Evolutionary conservation across 2,113 vertebrate genomes (phyloP).

Genomic region (Rhineura floridana): DNA sequence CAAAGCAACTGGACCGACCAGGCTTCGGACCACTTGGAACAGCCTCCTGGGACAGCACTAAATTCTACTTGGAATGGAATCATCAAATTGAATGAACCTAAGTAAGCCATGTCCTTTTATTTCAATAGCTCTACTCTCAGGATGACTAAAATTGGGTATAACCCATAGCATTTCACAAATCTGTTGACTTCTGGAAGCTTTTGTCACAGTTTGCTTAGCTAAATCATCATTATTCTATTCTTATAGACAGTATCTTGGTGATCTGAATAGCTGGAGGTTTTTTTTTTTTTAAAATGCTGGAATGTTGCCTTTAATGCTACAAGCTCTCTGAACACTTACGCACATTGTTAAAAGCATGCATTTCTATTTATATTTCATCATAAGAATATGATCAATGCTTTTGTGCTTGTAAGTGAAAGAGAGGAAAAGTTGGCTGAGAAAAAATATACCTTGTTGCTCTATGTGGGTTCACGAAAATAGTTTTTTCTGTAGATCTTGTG

Average conservation of each 20-base stretch:
- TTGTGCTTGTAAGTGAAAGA: not conserved
- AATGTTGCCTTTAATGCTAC: not conserved
- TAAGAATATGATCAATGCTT: not conserved
- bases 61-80: too few relatives aligned
- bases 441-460: not conserved
- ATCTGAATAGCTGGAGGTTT: slow-evolving; percentile 18
- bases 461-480: not conserved
- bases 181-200: not conserved
- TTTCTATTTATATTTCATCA: not conserved
- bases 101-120: too few relatives aligned
- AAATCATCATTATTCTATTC: not conserved
- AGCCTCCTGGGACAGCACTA: too few relatives aligned
- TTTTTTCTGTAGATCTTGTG: not conserved
- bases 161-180: not conserved
- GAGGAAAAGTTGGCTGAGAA: not conserved
- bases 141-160: too few relatives aligned
- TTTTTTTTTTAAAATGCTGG: not conserved
- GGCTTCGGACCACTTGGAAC: too few relatives aligned
- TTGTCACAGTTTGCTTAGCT: not conserved
- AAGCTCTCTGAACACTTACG: not conserved
- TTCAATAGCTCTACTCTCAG: too few relatives aligned
- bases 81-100: too few relatives aligned
- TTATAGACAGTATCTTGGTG: slow-evolving; percentile 21
- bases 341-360: not conserved
- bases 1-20: too few relatives aligned